Evolutionary conservation across 2,888 invertebrate species (phyloP).

Genomic region (Rotaria socialis): DNA sequence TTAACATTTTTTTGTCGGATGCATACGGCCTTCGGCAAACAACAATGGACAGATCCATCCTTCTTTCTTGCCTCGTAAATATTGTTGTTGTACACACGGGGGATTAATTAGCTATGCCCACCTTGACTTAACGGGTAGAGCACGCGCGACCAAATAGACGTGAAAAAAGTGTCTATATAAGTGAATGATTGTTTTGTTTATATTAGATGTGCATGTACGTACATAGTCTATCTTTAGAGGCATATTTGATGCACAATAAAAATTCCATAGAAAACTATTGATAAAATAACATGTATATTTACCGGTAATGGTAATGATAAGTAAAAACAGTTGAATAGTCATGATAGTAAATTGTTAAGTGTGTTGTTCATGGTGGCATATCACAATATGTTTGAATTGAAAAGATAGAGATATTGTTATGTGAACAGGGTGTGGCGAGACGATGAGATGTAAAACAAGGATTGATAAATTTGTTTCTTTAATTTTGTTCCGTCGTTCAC

Average conservation of each 20-base stretch:
- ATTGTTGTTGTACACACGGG: slow-evolving; percentile 23
- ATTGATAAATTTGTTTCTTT: neutral
- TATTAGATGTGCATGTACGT: neutral
- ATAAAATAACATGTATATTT: neutral
- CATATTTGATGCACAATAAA: neutral
- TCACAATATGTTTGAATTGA: neutral
- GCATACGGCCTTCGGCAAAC: neutral
- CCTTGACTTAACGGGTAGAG: neutral
- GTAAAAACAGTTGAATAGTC: neutral
- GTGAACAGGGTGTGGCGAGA: neutral
- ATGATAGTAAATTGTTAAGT: neutral
- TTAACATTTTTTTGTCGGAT: neutral
- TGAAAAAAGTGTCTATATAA: neutral
- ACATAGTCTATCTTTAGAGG: neutral
- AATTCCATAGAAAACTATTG: neutral
- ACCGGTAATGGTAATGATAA: neutral
- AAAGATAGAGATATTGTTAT: neutral
- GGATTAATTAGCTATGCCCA: slow-evolving; percentile 10
- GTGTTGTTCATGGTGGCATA: neutral
- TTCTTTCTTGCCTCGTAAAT: neutral
- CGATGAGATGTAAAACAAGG: neutral
- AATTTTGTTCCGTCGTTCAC: neutral
- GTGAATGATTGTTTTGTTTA: slow-evolving; percentile 18
- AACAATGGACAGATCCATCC: neutral
- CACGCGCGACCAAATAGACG: neutral